phyloP scores from a whole-genome alignment of 2,113 vertebrate genomes.

The Actenoides lindsayi region DNA sequence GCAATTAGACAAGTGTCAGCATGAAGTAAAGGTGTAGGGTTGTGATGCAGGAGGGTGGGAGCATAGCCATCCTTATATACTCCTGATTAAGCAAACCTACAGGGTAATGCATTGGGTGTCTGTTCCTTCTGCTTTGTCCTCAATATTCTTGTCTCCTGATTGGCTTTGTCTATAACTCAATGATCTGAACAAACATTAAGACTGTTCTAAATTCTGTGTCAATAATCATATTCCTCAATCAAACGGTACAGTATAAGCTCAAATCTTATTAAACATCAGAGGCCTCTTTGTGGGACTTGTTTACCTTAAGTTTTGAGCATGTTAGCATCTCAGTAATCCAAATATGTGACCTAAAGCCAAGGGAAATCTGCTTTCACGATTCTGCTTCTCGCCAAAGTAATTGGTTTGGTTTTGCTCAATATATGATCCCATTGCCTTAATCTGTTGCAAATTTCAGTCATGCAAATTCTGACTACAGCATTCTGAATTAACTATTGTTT shows the following conservation, averaged over 20 bases:
- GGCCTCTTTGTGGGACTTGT: not conserved
- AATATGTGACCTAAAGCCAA: not conserved
- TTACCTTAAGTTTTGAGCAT: not conserved
- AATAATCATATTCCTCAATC: not conserved
- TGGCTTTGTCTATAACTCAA: not conserved
- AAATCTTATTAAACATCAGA: not conserved
- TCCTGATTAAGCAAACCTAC: accelerated
- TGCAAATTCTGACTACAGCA: not conserved
- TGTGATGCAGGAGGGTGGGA: not conserved
- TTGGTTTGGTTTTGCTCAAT: not conserved
- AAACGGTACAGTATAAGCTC: not conserved
- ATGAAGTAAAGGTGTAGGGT: not conserved
- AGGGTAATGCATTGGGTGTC: accelerated
- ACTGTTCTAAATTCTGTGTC: not conserved
- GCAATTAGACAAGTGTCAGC: not conserved
- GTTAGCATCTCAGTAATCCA: not conserved
- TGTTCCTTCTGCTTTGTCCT: not conserved
- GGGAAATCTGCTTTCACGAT: not conserved
- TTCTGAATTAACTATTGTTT: not conserved
- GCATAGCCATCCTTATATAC: accelerated
- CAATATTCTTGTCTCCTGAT: not conserved
- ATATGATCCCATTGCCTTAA: not conserved
- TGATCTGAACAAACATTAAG: not conserved
- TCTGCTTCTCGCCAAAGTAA: not conserved
- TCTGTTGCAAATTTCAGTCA: not conserved